Evolutionary conservation across 2,797 vertebrate genomes (phyloP).

Genomic region (Acrossocheilus fasciatus): DNA sequence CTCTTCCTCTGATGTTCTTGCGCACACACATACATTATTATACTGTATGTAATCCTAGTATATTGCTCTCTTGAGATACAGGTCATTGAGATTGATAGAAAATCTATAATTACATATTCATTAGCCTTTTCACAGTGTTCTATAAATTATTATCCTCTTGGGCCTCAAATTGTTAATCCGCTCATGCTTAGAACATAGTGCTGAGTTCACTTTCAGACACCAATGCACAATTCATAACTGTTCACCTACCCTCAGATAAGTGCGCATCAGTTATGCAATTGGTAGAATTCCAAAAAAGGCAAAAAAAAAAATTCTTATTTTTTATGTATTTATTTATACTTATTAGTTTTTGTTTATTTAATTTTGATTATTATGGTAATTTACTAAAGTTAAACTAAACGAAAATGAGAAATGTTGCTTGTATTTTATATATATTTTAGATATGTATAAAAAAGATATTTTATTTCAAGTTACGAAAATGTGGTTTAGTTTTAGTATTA

Average conservation of each 20-base stretch:
- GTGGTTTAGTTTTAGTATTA: too few species aligned
- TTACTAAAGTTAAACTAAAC: too few species aligned
- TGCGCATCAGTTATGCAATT: neutral
- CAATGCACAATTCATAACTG: neutral
- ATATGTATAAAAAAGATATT: too few species aligned
- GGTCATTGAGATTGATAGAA: constrained; percentile 2
- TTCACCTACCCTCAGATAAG: neutral
- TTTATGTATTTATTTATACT: too few species aligned
- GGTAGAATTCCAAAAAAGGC: neutral
- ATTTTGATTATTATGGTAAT: too few species aligned
- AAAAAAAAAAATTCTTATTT: too few species aligned
- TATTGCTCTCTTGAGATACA: constrained; percentile 8
- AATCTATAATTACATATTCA: constrained; percentile 24
- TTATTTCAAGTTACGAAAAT: too few species aligned
- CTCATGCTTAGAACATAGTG: neutral
- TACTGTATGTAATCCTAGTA: neutral
- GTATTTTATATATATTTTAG: too few species aligned
- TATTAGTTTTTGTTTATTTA: too few species aligned
- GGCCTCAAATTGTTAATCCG: neutral
- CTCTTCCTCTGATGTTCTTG: constrained; percentile 3
- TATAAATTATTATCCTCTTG: neutral
- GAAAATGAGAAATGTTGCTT: too few species aligned
- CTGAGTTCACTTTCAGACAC: neutral
- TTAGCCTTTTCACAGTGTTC: neutral
- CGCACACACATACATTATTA: neutral